Conservation (phyloP, 2,113 vertebrate species). For the Synodontis membranacea region DNA sequence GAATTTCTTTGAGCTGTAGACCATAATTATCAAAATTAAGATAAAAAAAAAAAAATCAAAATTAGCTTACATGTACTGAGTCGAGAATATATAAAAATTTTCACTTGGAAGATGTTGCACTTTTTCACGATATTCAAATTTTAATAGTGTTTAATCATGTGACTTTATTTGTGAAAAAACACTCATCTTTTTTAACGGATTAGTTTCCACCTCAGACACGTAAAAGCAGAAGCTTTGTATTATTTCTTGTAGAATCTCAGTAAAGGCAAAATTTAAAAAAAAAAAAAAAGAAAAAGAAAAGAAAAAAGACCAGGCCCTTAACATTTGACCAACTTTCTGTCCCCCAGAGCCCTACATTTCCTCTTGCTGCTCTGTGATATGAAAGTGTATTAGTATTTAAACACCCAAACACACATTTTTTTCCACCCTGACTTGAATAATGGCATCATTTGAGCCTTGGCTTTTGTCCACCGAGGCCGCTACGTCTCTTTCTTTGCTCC, state of each 20-base stretch:
- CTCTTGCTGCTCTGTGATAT: neutral
- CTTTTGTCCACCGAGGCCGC: neutral
- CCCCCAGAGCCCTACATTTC: neutral
- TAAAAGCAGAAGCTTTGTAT: no score
- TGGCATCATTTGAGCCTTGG: slow-evolving; percentile 19
- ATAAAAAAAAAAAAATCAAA: no score
- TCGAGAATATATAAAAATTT: no score
- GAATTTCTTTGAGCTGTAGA: no score
- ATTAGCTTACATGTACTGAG: no score
- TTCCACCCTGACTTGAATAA: neutral
- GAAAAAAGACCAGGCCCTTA: neutral
- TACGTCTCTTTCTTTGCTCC: neutral
- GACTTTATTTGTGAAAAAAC: no score
- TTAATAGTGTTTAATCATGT: no score
- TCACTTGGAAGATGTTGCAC: no score
- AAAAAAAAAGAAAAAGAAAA: neutral
- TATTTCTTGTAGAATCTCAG: neutral
- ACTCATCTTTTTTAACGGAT: no score
- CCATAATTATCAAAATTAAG: no score
- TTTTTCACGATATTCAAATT: no score
- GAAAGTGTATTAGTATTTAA: slow-evolving; percentile 12
- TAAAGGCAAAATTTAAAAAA: neutral
- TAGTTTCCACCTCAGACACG: no score
- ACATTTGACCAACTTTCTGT: neutral
- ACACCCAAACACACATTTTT: neutral